Evolutionary conservation across 2,113 vertebrate genomes (phyloP).

Genomic region (Hippoglossus stenolepis): DNA sequence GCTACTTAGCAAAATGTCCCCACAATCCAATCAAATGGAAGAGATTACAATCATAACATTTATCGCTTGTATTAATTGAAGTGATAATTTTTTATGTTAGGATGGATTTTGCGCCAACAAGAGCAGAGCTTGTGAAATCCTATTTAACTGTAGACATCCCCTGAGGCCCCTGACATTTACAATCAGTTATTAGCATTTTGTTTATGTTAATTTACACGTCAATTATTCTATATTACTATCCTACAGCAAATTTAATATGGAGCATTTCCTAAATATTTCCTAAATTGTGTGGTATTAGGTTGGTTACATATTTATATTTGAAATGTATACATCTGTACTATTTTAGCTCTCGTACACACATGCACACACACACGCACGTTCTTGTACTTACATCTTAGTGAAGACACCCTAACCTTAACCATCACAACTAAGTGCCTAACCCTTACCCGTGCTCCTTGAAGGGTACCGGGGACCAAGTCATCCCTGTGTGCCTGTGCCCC

Average conservation of each 20-base stretch:
- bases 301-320: no score
- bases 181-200: not conserved
- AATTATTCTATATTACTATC: not conserved
- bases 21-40: not conserved
- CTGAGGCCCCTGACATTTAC: not conserved
- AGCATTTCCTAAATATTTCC: slow-evolving; percentile 1
- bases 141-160: not conserved
- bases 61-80: not conserved
- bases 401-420: no score
- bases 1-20: not conserved
- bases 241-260: not conserved
- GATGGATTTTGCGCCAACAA: not conserved
- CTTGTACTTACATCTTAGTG: no score
- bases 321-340: no score
- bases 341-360: no score
- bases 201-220: not conserved
- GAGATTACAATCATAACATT: not conserved
- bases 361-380: no score
- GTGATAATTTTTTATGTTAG: not conserved
- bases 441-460: no score
- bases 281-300: no score
- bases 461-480: no score
- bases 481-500: no score
- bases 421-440: no score
- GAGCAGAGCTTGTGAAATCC: slow-evolving; percentile 1